Conservation (phyloP, 2,113 vertebrate species). For the Alligator sinensis region DNA sequence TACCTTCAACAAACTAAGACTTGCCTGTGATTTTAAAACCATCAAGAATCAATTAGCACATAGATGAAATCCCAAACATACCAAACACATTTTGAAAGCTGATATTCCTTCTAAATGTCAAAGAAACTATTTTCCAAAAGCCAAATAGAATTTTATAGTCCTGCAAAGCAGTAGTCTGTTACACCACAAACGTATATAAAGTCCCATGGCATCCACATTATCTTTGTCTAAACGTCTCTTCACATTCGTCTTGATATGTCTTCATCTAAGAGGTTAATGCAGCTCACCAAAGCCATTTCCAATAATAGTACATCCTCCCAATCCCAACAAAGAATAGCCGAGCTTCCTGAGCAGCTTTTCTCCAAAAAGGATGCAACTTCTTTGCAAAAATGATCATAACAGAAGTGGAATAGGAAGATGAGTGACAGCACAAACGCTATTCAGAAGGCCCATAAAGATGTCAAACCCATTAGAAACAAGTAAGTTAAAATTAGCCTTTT, state of each 20-base stretch:
- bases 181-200: rapidly evolving
- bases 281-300: too few relatives aligned
- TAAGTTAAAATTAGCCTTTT: background rate
- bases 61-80: background rate
- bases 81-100: background rate
- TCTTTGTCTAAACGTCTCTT: background rate
- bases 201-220: background rate
- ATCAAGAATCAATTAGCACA: background rate
- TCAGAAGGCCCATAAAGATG: background rate
- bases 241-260: background rate
- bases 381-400: background rate
- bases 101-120: background rate
- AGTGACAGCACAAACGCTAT: background rate
- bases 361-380: background rate
- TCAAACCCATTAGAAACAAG: background rate
- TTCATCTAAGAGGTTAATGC: background rate
- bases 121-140: background rate
- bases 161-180: rapidly evolving
- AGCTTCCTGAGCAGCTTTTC: background rate
- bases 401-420: background rate
- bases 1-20: background rate
- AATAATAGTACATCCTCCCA: background rate
- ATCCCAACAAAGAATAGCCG: background rate
- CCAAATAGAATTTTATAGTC: background rate
- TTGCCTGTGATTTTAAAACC: background rate